Base-by-base conservation (phyloP, 2,113 vertebrate genomes). In the Todiramphus saurophagus region DNA sequence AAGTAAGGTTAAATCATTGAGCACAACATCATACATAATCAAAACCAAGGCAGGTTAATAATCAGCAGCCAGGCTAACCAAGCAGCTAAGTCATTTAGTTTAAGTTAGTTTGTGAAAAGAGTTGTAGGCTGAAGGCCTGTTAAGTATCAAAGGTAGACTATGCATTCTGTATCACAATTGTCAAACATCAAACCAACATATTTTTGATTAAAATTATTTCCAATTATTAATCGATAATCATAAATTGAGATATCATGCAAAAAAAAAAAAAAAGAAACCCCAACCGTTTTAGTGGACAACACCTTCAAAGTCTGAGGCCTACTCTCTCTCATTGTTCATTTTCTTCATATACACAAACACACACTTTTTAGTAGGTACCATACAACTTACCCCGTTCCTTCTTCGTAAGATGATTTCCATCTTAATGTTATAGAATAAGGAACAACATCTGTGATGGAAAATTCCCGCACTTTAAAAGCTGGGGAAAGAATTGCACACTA, bases 401-500 rank as follows among this genome's bases (percentile, higher is more conserved):
- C 99, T 73, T 99, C 99, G 5, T 98, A 98, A 76, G 98, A 97
- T 10, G 99, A 98, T 94, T 99, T 99, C 99, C 99, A 99, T 79
- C 98, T 98, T 81, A 99, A 93, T 4, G 99, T 99, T 83, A 99
- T 95, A n/a, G 99, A 99, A 83, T 99, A 99, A n/a, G 99, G 99
- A 97, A 99, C 98, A 87, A 98, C 97, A 80, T 99, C 99, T 39
- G 99, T 99, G 97, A 99, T 99, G 81, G 99, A 99, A 97, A 99
- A 99, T 91, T 99, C 99, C 58, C 99, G 98, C 69, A 99, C 99
- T 96, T 99, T 99, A 96, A 99, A 99, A 43, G 99, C 99, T 95
- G 99, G 99, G 60, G 99, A 99, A 91, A 99, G 98, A 97, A 99
- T 99, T 60, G 99, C 99, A 96, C 99, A 99, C 99, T 99, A 96